A percentile compares a stretch with the other conserved stretches of the same genome.
These are phyloP conservation scores for Osmoderma eremita DNA, from an alignment of 2,888 invertebrate genomes.

Conservation along the genomic window DNA sequence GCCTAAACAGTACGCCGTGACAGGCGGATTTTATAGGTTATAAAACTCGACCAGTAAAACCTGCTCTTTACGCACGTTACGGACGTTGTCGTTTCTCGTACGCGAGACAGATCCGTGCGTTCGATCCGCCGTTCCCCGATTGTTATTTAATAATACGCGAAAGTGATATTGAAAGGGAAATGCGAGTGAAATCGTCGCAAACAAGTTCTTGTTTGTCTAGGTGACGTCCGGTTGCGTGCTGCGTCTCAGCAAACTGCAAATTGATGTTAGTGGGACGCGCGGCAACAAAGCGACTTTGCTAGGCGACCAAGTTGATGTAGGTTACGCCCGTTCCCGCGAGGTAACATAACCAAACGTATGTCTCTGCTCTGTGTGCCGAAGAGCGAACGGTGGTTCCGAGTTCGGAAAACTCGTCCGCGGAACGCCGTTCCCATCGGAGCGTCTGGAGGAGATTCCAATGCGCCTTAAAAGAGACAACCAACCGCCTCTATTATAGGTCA, in stretches of 20 bases:
- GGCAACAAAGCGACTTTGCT: constrained; percentile 51
- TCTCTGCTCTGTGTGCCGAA: background rate
- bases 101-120: constrained; percentile 10
- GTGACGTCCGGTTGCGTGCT: constrained; percentile 41
- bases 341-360: constrained; percentile 41
- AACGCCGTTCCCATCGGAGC: too few species aligned
- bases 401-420: too few species aligned
- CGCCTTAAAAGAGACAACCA: constrained; percentile 1
- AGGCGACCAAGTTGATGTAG: constrained; percentile 57
- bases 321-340: constrained; percentile 57
- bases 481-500: constrained; percentile 60
- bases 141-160: constrained; percentile 42
- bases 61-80: constrained; percentile 46
- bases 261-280: constrained; percentile 51
- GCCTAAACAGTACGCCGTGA: constrained; percentile 32
- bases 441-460: constrained; percentile 37
- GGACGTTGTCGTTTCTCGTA: constrained; percentile 2
- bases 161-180: constrained; percentile 48
- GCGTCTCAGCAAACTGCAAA: constrained; percentile 41
- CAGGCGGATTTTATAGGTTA: constrained; percentile 46
- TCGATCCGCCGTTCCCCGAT: background rate
- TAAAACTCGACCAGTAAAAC: constrained; percentile 45
- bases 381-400: constrained; percentile 41
- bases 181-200: constrained; percentile 42
- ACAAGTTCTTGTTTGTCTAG: constrained; percentile 43